Conservation (phyloP, 2,888 invertebrate species). For the Synergus gifuensis region DNA sequence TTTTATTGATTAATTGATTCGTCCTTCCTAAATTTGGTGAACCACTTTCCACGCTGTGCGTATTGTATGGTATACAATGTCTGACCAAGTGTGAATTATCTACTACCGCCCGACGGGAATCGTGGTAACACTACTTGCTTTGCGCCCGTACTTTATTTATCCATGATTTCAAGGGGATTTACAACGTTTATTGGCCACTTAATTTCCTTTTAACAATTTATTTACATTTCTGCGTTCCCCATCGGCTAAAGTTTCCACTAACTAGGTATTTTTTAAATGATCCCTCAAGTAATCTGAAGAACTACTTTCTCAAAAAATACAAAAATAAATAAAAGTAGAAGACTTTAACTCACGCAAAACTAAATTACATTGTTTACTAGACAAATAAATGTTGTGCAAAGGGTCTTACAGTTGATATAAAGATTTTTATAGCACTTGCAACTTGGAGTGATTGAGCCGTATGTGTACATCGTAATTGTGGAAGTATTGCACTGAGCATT, state of each 20-base stretch:
- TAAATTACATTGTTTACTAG: too few species aligned
- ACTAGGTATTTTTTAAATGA: too few species aligned
- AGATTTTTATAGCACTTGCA: neutral
- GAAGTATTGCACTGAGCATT: neutral
- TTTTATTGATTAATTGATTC: constrained; percentile 20
- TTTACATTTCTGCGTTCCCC: too few species aligned
- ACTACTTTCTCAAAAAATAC: too few species aligned
- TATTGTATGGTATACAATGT: constrained; percentile 3
- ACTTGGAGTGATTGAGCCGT: constrained; percentile 1
- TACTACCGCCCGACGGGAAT: constrained; percentile 15
- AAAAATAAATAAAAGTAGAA: too few species aligned
- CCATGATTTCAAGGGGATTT: too few species aligned
- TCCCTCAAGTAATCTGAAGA: too few species aligned
- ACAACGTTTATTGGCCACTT: too few species aligned
- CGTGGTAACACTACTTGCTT: constrained; percentile 18
- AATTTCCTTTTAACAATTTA: too few species aligned
- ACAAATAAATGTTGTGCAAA: constrained; percentile 19
- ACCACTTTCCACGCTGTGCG: constrained; percentile 11
- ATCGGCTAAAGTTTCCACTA: too few species aligned
- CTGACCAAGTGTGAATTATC: constrained; percentile 26
- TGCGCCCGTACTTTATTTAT: too few species aligned
- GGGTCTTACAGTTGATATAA: constrained; percentile 44
- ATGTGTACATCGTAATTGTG: neutral
- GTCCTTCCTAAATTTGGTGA: neutral
- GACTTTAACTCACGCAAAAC: too few species aligned